Percentiles rank a stretch among this genome's conserved stretches.
phyloP scores from a whole-genome alignment of 1,140 invertebrate species.

The Achatina immaculata region DNA sequence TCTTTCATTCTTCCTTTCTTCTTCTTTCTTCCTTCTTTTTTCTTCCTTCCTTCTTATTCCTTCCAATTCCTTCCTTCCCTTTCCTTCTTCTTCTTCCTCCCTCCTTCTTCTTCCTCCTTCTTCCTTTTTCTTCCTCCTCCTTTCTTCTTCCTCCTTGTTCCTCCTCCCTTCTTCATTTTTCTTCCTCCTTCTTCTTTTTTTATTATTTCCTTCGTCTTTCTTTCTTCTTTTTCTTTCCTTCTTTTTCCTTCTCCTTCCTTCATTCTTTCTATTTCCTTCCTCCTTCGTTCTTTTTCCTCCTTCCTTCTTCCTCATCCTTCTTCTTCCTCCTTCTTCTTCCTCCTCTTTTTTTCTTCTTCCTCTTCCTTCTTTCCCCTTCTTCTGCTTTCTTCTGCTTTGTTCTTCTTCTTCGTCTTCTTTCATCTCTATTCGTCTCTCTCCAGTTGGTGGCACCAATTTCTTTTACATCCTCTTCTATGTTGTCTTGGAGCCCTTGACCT shows the following conservation, averaged over 20 bases:
- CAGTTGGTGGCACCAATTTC: no score
- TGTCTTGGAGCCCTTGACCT: no score
- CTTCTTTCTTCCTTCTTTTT: neutral
- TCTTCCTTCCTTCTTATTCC: neutral
- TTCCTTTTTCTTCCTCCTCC: neutral
- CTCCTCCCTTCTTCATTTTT: neutral
- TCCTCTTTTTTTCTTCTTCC: neutral
- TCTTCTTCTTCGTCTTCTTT: neutral
- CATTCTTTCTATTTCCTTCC: neutral
- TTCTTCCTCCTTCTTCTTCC: neutral
- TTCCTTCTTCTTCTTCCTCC: neutral
- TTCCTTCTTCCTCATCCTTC: no score
- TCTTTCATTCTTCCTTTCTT: no score
- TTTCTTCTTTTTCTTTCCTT: neutral
- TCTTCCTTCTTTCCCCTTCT: neutral
- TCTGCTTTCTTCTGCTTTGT: neutral
- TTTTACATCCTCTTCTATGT: no score
- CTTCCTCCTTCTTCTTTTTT: neutral
- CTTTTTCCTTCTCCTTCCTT: neutral
- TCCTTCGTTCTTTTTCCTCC: neutral
- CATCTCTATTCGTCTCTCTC: no score
- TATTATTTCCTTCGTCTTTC: neutral
- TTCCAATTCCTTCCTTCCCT: neutral
- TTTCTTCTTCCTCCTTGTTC: constrained; percentile 7
- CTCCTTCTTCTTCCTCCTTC: neutral